Percentiles rank a stretch among this genome's conserved stretches.
phyloP scores from a whole-genome alignment of 2,113 vertebrate genomes.

The Pelmatolapia mariae region DNA sequence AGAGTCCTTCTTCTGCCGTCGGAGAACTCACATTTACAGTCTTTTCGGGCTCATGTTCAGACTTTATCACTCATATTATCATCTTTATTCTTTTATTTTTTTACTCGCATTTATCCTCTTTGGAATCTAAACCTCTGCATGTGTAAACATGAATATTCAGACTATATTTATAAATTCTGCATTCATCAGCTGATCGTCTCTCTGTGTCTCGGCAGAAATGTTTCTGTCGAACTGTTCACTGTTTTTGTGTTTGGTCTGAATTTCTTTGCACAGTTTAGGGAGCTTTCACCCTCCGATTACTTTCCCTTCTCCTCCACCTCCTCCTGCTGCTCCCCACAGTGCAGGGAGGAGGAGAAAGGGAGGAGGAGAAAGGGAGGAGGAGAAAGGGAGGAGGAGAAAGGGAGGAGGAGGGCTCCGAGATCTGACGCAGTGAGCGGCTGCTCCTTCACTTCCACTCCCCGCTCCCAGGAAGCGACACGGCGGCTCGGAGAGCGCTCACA shows the following conservation, averaged over 20 bases:
- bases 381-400: neutral
- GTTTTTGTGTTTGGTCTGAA: neutral
- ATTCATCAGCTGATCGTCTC: neutral
- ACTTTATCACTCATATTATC: neutral
- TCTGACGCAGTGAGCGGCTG: constrained; percentile 62
- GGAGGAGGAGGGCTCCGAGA: constrained; percentile 11
- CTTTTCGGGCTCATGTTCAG: neutral
- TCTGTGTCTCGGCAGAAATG: neutral
- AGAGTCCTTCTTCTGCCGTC: neutral
- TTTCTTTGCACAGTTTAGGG: neutral
- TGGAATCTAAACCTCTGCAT: neutral
- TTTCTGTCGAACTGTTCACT: neutral
- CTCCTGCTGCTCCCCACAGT: neutral
- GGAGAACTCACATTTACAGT: neutral
- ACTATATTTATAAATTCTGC: neutral
- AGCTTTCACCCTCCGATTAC: neutral
- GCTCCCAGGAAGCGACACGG: constrained; percentile 1
- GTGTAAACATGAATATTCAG: neutral
- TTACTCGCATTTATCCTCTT: neutral
- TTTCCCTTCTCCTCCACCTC: neutral
- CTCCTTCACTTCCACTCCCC: constrained; percentile 22
- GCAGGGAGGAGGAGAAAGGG: neutral
- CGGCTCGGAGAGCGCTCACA: neutral
- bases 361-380: neutral
- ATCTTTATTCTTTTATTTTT: neutral